A percentile compares a stretch with the other conserved stretches of the same genome.
Conservation (phyloP, 2,888 invertebrate species). For the Ceramica pisi region DNA sequence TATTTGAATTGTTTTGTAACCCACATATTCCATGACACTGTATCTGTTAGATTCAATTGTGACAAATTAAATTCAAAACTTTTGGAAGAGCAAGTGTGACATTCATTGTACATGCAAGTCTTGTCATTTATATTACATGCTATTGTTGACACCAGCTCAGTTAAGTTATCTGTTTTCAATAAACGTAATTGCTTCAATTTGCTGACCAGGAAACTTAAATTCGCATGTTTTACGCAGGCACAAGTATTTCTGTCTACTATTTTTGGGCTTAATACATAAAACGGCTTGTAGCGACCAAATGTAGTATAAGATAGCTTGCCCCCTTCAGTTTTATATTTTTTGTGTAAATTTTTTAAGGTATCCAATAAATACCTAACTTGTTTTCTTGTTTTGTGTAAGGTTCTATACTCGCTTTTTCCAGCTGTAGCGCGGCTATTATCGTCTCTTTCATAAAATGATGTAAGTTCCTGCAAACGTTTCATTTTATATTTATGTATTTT, state of each 20-base stretch:
- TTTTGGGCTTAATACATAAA: not conserved
- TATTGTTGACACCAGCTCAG: not conserved
- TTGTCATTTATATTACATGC: not conserved
- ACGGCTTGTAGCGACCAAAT: not conserved
- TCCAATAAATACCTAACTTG: slow-evolving; percentile 6
- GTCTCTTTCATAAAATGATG: slow-evolving; percentile 14
- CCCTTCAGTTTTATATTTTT: slow-evolving; percentile 1
- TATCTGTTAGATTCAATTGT: not conserved
- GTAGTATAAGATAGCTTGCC: not conserved
- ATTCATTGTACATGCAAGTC: slow-evolving; percentile 3
- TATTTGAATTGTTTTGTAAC: not conserved
- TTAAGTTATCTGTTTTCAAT: not conserved
- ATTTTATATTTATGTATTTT: slow-evolving; percentile 1
- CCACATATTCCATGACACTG: slow-evolving; percentile 1
- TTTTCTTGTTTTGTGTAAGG: slow-evolving; percentile 1
- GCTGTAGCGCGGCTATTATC: slow-evolving; percentile 11
- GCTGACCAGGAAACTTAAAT: not conserved
- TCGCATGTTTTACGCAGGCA: not conserved
- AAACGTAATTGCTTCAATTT: slow-evolving; percentile 5
- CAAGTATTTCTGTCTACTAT: not conserved
- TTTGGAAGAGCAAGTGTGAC: not conserved
- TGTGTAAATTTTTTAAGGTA: slow-evolving; percentile 7
- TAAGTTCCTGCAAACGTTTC: slow-evolving; percentile 7
- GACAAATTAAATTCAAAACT: not conserved
- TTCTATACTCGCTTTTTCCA: slow-evolving; percentile 10